Evolutionary conservation across 2,888 invertebrate species (phyloP), one percentile per base, ranked within the genome.

Genomic region (Leptothorax acervorum): DNA sequence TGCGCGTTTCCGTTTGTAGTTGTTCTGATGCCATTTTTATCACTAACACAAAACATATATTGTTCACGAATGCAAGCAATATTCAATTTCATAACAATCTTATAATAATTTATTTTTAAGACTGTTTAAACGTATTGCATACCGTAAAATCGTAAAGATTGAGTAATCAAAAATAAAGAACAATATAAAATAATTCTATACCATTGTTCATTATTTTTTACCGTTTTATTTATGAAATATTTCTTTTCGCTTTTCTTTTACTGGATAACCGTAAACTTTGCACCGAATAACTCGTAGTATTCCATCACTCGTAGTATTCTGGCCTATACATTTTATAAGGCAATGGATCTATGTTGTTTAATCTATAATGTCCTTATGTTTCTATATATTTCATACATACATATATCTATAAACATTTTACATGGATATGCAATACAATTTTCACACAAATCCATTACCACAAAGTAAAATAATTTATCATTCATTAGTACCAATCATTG

Each of bases 401-500:
- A 65, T 42, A 15, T 8, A 45, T 48, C 8, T 45, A 31, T 23
- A 28, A 48, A 28, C 2, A 48, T 18, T 66, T 45, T 66, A 31
- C 15, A 12, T 48, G 45, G 42, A 18, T 28, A 18, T 18, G 9
- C 18, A 15, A 48, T 66, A 48, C 45, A 66, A 66, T 66, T 66
- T 66, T 48, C 45, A 48, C 66, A 66, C 28, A 66, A 31, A 66
- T 48, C 66, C 66, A 66, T 66, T 66, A 66, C 28, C 66, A 28
- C 28, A 31, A 48, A 66, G 18, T 66, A 66, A 66, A 66, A 66
- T 66, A 66, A 66, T 66, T 66, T 48, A 66, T 66, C 18, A 66
- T 4, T 48, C 28, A 65, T 5, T 18, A 42, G 11, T 5, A 63
- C 23, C 23, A n/a, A n/a, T n/a, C n/a, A n/a, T n/a, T n/a, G n/a